Evolutionary conservation across 2,113 vertebrate genomes (phyloP).

Genomic region (Charadrius vociferus): DNA sequence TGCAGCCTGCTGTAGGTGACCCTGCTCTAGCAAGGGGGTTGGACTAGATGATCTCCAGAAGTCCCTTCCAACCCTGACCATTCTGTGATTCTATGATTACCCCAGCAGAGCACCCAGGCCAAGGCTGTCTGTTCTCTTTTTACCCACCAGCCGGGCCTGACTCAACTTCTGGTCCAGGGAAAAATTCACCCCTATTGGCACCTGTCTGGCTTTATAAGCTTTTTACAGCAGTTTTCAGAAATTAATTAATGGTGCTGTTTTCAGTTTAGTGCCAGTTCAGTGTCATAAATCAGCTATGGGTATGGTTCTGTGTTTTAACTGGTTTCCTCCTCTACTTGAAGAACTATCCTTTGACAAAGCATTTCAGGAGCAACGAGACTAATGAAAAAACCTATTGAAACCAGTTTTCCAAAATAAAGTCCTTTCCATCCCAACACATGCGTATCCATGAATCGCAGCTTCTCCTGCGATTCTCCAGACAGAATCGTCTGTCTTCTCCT

Average conservation of each 20-base stretch:
- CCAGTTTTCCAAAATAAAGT: background rate
- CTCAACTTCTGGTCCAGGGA: background rate
- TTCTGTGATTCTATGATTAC: too few relatives aligned
- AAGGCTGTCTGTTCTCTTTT: background rate
- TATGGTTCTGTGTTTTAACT: background rate
- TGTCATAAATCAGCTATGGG: background rate
- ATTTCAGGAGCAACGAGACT: background rate
- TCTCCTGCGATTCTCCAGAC: too few relatives aligned
- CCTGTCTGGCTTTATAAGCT: background rate
- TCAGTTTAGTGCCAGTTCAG: background rate
- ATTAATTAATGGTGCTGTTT: background rate
- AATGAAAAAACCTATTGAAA: background rate
- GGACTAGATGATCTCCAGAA: too few relatives aligned
- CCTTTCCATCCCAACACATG: background rate
- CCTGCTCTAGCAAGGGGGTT: too few relatives aligned
- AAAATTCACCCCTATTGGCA: background rate
- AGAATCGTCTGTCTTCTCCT: background rate
- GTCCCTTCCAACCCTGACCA: too few relatives aligned
- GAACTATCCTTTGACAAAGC: background rate
- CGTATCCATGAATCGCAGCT: background rate
- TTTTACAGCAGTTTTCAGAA: background rate
- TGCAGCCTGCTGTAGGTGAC: too few relatives aligned
- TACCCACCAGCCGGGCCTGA: background rate
- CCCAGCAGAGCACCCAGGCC: fast-evolving
- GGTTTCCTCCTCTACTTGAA: background rate